phyloP scores from a whole-genome alignment of 2,797 vertebrate species.

The Labeo calbasu region DNA sequence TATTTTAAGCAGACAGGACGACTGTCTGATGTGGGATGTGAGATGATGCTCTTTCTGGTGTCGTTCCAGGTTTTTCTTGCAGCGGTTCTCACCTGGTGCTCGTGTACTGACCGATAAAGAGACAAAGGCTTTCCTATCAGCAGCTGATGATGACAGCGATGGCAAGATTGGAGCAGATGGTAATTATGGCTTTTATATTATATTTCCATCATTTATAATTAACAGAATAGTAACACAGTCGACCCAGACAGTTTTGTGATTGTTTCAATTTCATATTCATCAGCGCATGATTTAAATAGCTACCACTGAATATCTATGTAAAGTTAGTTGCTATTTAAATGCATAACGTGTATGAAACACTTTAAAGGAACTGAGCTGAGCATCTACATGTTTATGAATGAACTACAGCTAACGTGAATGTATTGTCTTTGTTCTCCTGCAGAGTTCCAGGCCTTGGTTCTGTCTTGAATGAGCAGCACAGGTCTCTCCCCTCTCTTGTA shows the following conservation, averaged over 20 bases:
- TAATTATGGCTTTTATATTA: slow-evolving; percentile 59
- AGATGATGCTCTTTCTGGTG: not conserved
- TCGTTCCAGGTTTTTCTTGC: slow-evolving; percentile 88
- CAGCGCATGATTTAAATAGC: not conserved
- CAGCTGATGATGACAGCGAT: slow-evolving; percentile 89
- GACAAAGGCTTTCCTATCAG: slow-evolving; percentile 86
- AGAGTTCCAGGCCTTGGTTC: slow-evolving; percentile 95
- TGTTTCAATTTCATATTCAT: not conserved
- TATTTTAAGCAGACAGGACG: not conserved
- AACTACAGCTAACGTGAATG: not conserved
- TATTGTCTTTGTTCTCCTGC: slow-evolving; percentile 48
- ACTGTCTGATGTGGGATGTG: not conserved
- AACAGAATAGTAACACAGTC: not conserved
- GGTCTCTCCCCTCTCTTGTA: slow-evolving; percentile 14
- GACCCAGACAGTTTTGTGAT: not conserved
- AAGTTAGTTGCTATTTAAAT: not conserved
- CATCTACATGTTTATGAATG: too few relatives aligned
- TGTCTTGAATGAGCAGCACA: slow-evolving; percentile 78
- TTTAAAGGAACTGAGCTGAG: not conserved
- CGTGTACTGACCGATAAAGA: slow-evolving; percentile 88
- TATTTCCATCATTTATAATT: not conserved
- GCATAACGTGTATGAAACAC: not conserved
- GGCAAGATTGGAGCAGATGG: slow-evolving; percentile 92
- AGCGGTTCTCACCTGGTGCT: slow-evolving; percentile 88
- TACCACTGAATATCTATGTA: not conserved